Percentiles rank a stretch among this genome's conserved stretches.
Evolutionary conservation across 1,140 invertebrate species (phyloP).

Genomic region (Drosophila nigromelanica): DNA sequence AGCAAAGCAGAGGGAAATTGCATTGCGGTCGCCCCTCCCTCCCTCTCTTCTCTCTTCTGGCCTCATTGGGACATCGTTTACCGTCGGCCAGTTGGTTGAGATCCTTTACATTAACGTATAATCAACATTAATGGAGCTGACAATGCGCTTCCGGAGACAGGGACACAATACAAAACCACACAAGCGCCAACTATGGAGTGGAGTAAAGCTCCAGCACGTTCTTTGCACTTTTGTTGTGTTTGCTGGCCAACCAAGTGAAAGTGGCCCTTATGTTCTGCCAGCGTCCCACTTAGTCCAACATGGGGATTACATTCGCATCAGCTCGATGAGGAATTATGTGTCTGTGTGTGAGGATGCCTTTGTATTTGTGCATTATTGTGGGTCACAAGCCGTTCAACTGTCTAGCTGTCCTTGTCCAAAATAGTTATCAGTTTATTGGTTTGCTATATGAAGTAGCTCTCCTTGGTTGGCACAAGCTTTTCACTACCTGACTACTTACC

Average conservation of each 20-base stretch:
- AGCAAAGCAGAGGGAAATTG: constrained; percentile 60
- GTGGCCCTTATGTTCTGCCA: constrained; percentile 38
- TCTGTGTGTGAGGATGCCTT: constrained; percentile 5
- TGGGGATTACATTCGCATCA: constrained; percentile 75
- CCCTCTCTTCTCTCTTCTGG: neutral
- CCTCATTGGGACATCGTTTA: neutral
- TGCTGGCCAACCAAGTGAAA: constrained; percentile 40
- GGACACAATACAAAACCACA: constrained; percentile 38
- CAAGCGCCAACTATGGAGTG: constrained; percentile 2
- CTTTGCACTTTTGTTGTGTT: constrained; percentile 35
- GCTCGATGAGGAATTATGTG: constrained; percentile 77
- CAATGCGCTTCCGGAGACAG: constrained; percentile 61
- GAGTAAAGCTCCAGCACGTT: neutral
- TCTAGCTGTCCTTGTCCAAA: neutral
- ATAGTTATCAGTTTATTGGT: constrained; percentile 23
- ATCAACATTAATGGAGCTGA: constrained; percentile 80
- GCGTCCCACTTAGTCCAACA: constrained; percentile 37
- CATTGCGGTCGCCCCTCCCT: constrained; percentile 55
- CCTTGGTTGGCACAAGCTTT: neutral
- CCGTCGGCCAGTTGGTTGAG: constrained; percentile 30
- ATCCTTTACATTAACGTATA: constrained; percentile 70
- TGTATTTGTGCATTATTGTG: constrained; percentile 41
- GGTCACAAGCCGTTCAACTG: constrained; percentile 1
- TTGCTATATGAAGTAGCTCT: constrained; percentile 25
- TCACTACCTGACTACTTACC: neutral